Conservation (phyloP, 2,888 invertebrate species). For the Bellardia bayeri region DNA sequence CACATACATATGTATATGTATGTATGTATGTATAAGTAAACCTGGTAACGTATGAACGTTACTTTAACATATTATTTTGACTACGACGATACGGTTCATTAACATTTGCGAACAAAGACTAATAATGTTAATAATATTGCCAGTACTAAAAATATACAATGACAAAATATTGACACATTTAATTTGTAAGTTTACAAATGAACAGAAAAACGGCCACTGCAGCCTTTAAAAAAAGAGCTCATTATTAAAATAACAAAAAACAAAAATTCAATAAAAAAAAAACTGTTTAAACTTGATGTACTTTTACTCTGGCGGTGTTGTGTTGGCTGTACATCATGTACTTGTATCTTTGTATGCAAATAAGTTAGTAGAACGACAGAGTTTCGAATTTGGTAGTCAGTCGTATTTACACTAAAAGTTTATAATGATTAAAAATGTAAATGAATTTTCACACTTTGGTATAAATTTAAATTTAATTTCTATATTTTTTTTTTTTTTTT, state of each 20-base stretch:
- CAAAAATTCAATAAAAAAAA: constrained; percentile 14
- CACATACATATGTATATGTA: not conserved
- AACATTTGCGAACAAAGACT: constrained; percentile 66
- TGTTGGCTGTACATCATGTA: constrained; percentile 6
- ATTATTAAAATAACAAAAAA: constrained; percentile 54
- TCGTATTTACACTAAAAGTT: constrained; percentile 52
- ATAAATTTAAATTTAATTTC: constrained; percentile 40
- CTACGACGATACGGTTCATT: constrained; percentile 66
- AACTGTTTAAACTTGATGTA: constrained; percentile 34
- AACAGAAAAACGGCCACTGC: constrained; percentile 17
- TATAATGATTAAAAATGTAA: constrained; percentile 82
- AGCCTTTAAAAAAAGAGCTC: constrained; percentile 19
- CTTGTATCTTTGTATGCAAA: constrained; percentile 65
- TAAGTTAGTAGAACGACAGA: constrained; percentile 29
- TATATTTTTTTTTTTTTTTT: not conserved
- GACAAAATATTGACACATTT: constrained; percentile 67
- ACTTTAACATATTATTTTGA: not conserved
- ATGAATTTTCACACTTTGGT: constrained; percentile 82
- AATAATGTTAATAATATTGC: not conserved
- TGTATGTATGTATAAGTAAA: not conserved
- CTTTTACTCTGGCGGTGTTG: not conserved
- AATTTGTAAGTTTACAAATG: constrained; percentile 66
- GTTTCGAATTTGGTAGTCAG: constrained; percentile 56
- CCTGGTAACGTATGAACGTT: not conserved
- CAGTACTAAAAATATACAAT: constrained; percentile 45